phyloP scores from a whole-genome alignment of 2,113 vertebrate genomes.

The Dromaius novaehollandiae region DNA sequence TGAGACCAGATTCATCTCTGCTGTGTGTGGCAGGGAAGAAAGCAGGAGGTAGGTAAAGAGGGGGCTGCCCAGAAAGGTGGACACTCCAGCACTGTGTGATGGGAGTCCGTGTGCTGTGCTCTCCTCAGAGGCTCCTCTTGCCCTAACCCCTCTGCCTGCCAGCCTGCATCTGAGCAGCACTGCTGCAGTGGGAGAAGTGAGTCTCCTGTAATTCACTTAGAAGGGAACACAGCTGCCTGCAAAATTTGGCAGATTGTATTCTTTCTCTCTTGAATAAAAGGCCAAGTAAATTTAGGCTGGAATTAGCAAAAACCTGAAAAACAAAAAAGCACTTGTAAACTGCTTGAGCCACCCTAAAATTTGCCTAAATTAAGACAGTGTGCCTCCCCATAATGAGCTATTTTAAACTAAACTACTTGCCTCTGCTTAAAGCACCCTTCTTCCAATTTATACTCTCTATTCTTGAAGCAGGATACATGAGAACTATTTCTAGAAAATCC shows the following conservation, averaged over 20 bases:
- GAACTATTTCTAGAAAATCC: not conserved
- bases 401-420: slow-evolving; percentile 33
- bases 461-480: not conserved
- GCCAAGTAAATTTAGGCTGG: not conserved
- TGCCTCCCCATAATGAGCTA: not conserved
- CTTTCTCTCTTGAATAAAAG: not conserved
- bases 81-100: not conserved
- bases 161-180: not conserved
- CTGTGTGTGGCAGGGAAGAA: not conserved
- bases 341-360: not conserved
- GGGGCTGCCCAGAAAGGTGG: not conserved
- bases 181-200: not conserved
- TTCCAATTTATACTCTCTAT: not conserved
- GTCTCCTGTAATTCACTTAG: not conserved
- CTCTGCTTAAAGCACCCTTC: not conserved
- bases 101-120: not conserved
- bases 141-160: not conserved
- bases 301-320: slow-evolving; percentile 50
- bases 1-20: not conserved
- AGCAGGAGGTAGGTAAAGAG: not conserved
- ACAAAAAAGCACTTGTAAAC: not conserved
- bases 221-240: not conserved
- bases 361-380: slow-evolving; percentile 7
- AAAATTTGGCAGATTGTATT: not conserved
- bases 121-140: not conserved